Evolutionary conservation across 1,140 invertebrate species (phyloP), one percentile per base, ranked within the genome.

Genomic region (Brachionus paranguensis): DNA sequence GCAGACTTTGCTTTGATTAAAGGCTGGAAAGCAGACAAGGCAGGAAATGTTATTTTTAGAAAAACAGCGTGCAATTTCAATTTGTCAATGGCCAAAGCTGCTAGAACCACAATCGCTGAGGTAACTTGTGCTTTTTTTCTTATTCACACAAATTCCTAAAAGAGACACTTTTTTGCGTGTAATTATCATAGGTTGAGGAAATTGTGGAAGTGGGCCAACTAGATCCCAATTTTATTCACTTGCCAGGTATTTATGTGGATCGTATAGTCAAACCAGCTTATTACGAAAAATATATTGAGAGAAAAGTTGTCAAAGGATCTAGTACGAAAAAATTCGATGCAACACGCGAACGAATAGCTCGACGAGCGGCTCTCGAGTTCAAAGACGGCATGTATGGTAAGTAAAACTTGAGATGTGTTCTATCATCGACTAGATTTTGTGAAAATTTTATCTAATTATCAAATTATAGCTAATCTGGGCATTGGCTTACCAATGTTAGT

Each of bases 1-100:
- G 98, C 95, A 10, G 97, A 99, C 88, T 99, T 93, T 91, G 95
- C 97, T 0, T 91, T 99, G 2, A 92, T 99, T 0, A 99, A 99
- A 90, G 98, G 96, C 0, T 97, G 95, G 93, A 98, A 98, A 88
- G 96, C 96, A 24, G 97, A 99, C 90, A 92, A 92, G 86, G 89
- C 92, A 55, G 97, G 97, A 50, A 99, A 99, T 90, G 90, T 99
- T 29, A 91, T 96, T 55, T 99, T 99, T 12, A 93, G 93, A 83
- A 93, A 93, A 89, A 93, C 95, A 11, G 95, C 96, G 0, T 91
- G 94, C 29, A 99, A 99, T 90, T 98, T 99, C 86, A 99, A 98
- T 89, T 93, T 94, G 3, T 91, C 94, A 0, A 97, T 98, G 94
- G 95, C 94, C 85, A 94, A 93, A 90, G 96, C 96, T n/a, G 95